Percentiles rank a stretch among this genome's conserved stretches.
These are phyloP conservation scores for Plebejus anna DNA, from an alignment of 2,888 invertebrate genomes.

Conservation along the genomic window DNA sequence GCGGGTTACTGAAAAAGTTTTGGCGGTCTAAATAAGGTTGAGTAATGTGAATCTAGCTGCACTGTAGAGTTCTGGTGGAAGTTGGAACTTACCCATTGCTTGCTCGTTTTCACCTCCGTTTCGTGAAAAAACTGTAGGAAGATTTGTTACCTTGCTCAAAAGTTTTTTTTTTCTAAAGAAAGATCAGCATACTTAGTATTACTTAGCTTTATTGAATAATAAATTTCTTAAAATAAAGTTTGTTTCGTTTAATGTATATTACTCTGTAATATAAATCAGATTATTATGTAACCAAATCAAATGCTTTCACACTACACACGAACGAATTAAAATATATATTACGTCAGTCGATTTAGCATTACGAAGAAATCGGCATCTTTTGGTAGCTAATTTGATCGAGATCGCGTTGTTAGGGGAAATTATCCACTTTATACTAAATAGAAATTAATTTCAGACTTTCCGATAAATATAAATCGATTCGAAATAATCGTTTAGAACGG, in stretches of 20 bases:
- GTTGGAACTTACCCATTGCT: too few species aligned
- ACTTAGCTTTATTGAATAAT: too few species aligned
- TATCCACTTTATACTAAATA: constrained; percentile 39
- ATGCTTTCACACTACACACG: not conserved
- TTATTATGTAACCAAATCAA: constrained; percentile 8
- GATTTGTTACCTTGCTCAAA: too few species aligned
- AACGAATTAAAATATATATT: constrained; percentile 24
- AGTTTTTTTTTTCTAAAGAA: too few species aligned
- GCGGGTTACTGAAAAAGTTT: too few species aligned
- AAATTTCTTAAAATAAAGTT: not conserved
- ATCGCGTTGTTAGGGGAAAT: constrained; percentile 37
- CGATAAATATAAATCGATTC: constrained; percentile 13
- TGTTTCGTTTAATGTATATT: constrained; percentile 26
- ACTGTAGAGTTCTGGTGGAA: too few species aligned
- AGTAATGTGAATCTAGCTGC: too few species aligned
- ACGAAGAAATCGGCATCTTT: constrained; percentile 37
- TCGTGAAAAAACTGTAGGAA: too few species aligned
- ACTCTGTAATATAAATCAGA: constrained; percentile 31
- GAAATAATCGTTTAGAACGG: constrained; percentile 8
- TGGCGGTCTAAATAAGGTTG: too few species aligned
- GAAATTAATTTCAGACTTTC: constrained; percentile 12
- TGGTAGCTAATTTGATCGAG: constrained; percentile 42
- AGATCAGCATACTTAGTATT: too few species aligned
- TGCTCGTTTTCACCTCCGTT: too few species aligned
- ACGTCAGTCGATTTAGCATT: constrained; percentile 34